Percentiles rank a stretch among this genome's conserved stretches.
Conservation (phyloP, 1,140 invertebrate species). For the Sweltsa coloradensis region DNA sequence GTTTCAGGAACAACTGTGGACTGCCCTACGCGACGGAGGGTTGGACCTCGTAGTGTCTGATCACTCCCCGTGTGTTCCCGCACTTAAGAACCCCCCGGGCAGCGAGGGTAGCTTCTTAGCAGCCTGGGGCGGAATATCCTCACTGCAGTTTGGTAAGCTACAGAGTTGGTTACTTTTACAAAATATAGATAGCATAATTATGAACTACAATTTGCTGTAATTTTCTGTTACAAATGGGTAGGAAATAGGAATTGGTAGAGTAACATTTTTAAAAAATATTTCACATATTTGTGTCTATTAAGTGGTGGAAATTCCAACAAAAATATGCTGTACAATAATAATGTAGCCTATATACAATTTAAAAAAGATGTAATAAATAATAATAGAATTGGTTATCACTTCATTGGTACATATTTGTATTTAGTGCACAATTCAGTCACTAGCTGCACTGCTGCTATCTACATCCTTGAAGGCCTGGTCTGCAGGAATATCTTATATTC, state of each 20-base stretch:
- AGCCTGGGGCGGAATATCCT: slow-evolving; percentile 62
- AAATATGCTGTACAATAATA: too few relatives aligned
- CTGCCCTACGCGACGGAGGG: slow-evolving; percentile 37
- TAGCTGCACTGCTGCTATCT: slow-evolving; percentile 45
- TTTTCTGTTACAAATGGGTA: too few relatives aligned
- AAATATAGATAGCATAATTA: neutral
- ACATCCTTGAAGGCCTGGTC: slow-evolving; percentile 50
- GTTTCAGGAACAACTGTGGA: slow-evolving; percentile 46
- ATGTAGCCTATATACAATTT: too few relatives aligned
- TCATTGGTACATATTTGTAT: slow-evolving; percentile 46
- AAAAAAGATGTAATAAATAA: too few relatives aligned
- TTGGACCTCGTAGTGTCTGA: slow-evolving; percentile 58
- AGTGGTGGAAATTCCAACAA: too few relatives aligned
- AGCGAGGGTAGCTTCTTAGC: slow-evolving; percentile 43
- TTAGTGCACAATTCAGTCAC: slow-evolving; percentile 39
- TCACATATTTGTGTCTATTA: too few relatives aligned
- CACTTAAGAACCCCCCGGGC: slow-evolving; percentile 40
- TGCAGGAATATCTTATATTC: slow-evolving; percentile 48
- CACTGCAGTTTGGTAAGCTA: slow-evolving; percentile 50
- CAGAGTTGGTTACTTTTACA: slow-evolving; percentile 3
- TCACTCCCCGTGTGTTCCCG: slow-evolving; percentile 57
- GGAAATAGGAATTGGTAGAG: too few relatives aligned
- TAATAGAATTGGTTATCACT: too few relatives aligned
- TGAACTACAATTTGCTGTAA: too few relatives aligned
- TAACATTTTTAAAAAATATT: too few relatives aligned